Evolutionary conservation across 2,113 vertebrate species (phyloP), one percentile per base, ranked within the genome.

Genomic region (Oreocharis arfaki): DNA sequence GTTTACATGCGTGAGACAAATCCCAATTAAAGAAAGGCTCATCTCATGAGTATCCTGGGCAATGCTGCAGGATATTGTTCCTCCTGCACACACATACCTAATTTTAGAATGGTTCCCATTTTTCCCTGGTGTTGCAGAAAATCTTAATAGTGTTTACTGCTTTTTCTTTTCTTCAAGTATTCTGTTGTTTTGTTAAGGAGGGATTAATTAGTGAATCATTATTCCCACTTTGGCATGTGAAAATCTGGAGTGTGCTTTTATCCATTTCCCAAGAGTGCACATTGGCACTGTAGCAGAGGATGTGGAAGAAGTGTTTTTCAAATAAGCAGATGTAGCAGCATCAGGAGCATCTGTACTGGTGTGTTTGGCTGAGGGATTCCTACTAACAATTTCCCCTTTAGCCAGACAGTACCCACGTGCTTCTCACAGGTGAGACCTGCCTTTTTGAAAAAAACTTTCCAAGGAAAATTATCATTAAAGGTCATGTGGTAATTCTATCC

Each of bases 151-250:
- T 78, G 83, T 95, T 96, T 91, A 94, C 56, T 84, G 71, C 5
- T 30, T 81, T 64, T 87, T 73, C 76, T 76, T 74, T 80, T 46
- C 24, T 63, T 85, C 59, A 77, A 94, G 76, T 86, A 74, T 84
- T 61, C 60, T 77, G 68, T 86, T 94, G 79, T 81, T 97, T 94
- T 92, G 39, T 89, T 95, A 87, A 90, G 79, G 81, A 94, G 82
- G 90, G 71, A 94, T 96, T 96, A 96, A 96, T 96, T 95, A 91
- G 85, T 94, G 95, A 95, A 96, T 94, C 95, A 96, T 94, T 96
- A 97, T 94, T 97, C 96, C 94, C 78, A 75, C 70, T 96, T 93
- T 71, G 90, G 76, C 84, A 96, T 97, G 87, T 87, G 94, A 94
- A 96, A 95, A 93, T 93, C 87, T 88, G 83, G 86, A 94, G 83